Conservation (phyloP, 1,140 invertebrate species). For the Drosophila varians region DNA sequence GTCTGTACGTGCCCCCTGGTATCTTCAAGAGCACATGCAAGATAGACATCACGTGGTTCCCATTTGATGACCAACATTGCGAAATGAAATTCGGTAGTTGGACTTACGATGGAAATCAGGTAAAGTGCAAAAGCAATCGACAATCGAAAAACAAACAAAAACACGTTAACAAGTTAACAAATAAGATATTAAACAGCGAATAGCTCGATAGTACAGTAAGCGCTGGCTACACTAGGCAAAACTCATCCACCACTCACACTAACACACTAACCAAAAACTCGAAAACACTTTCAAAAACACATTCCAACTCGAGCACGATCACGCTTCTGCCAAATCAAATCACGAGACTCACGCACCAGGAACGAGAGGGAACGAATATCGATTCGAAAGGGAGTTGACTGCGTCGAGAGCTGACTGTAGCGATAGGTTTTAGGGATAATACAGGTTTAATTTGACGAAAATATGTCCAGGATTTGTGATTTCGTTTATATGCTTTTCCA, state of each 20-base stretch:
- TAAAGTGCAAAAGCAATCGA: constrained; percentile 84
- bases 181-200: constrained; percentile 37
- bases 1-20: constrained; percentile 97
- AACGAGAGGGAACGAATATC: constrained; percentile 17
- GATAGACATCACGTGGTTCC: constrained; percentile 99
- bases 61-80: constrained; percentile 99
- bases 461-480: constrained; percentile 29
- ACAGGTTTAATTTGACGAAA: neutral
- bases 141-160: constrained; percentile 23
- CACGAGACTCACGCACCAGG: constrained; percentile 45
- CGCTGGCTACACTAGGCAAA: constrained; percentile 50
- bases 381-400: neutral
- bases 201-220: constrained; percentile 42
- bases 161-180: constrained; percentile 27
- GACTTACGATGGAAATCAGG: constrained; percentile 97
- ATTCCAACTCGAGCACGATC: constrained; percentile 42
- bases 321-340: constrained; percentile 44
- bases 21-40: constrained; percentile 99
- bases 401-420: constrained; percentile 43
- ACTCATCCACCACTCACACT: constrained; percentile 31
- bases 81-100: constrained; percentile 98
- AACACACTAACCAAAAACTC: constrained; percentile 21
- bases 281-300: constrained; percentile 4
- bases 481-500: constrained; percentile 65
- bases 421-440: constrained; percentile 15